Evolutionary conservation across 2,113 vertebrate species (phyloP).

Genomic region (Salvelinus sp.): DNA sequence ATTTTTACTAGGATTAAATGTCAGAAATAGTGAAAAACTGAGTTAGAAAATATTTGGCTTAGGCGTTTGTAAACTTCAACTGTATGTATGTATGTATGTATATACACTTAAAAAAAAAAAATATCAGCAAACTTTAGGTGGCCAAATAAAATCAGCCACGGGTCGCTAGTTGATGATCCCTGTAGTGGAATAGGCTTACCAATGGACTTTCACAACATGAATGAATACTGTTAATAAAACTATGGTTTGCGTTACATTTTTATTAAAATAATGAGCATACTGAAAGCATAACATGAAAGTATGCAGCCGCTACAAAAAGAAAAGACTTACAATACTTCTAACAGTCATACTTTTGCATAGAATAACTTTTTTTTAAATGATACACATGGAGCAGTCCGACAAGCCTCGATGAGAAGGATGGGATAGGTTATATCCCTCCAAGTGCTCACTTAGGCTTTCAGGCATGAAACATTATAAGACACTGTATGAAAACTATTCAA

Average conservation of each 20-base stretch:
- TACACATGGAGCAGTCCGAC: constrained; percentile 37
- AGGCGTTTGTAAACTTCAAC: no score
- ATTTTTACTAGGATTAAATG: no score
- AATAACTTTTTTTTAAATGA: constrained; percentile 56
- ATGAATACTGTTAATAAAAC: not conserved
- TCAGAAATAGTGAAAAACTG: no score
- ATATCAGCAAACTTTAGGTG: no score
- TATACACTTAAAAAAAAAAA: no score
- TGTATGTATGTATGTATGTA: no score
- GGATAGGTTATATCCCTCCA: constrained; percentile 37
- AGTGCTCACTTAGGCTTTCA: constrained; percentile 53
- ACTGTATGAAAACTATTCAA: constrained; percentile 30
- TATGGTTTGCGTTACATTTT: constrained; percentile 37
- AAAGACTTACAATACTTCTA: constrained; percentile 62
- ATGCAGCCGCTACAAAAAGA: constrained; percentile 62
- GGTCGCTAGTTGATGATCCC: no score
- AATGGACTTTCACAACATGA: not conserved
- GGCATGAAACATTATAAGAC: constrained; percentile 38
- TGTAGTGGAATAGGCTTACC: no score
- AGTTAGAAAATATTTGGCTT: no score
- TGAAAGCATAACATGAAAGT: constrained; percentile 58
- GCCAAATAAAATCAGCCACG: no score
- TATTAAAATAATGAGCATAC: constrained; percentile 75
- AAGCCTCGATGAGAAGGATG: constrained; percentile 39
- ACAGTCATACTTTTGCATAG: constrained; percentile 74